Conservation (phyloP, 2,797 vertebrate species). For the Alfaro cultratus region DNA sequence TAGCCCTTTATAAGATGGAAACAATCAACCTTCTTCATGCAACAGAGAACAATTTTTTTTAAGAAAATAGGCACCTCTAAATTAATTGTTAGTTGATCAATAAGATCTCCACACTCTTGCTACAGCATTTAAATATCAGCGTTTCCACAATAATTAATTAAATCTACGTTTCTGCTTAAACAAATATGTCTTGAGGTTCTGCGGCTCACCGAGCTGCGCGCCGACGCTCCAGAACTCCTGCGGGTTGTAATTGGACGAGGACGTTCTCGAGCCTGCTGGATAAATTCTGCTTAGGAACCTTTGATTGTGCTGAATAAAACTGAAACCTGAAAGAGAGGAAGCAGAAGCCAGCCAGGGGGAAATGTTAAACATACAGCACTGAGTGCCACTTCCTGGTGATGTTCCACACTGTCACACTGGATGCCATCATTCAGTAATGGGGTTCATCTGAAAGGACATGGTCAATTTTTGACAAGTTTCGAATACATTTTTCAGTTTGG, state of each 20-base stretch:
- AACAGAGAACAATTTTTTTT: too few relatives aligned
- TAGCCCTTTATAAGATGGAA: too few relatives aligned
- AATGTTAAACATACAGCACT: background rate
- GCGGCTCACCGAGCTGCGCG: slow-evolving; percentile 87
- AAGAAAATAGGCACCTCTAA: too few relatives aligned
- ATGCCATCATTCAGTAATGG: slow-evolving; percentile 2
- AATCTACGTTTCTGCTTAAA: background rate
- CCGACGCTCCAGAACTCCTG: slow-evolving; percentile 92
- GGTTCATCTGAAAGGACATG: background rate
- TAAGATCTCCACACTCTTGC: background rate
- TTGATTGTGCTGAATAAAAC: slow-evolving; percentile 85
- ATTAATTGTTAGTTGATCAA: too few relatives aligned
- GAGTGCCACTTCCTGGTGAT: slow-evolving; percentile 2
- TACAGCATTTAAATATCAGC: background rate
- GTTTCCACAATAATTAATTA: background rate
- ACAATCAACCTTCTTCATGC: too few relatives aligned
- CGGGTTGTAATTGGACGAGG: slow-evolving; percentile 89
- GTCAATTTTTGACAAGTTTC: background rate
- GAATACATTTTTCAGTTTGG: background rate
- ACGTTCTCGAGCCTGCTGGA: slow-evolving; percentile 81
- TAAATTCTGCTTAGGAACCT: slow-evolving; percentile 90
- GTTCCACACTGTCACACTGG: background rate
- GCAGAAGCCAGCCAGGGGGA: background rate
- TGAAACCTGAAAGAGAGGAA: slow-evolving; percentile 55
- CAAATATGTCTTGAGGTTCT: background rate